A percentile compares a stretch with the other conserved stretches of the same genome.
phyloP scores from a whole-genome alignment of 1,140 invertebrate species.

The roundworm (Caenorhabditis elegans) region DNA sequence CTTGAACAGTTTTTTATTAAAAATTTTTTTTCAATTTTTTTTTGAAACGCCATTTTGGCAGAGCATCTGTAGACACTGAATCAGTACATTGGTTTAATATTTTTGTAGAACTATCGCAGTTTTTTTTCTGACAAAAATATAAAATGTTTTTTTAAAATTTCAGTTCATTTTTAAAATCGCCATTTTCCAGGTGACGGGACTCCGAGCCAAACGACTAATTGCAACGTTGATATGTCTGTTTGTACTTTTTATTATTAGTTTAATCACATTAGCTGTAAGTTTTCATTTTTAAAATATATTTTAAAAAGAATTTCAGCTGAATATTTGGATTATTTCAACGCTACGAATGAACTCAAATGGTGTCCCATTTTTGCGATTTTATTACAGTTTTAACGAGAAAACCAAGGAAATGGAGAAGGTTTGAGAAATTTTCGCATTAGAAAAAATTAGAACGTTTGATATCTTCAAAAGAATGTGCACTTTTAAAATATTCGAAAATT shows the following conservation, averaged over 20 bases:
- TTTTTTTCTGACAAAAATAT: background rate
- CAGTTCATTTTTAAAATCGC: no score
- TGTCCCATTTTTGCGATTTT: background rate
- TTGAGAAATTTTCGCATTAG: background rate
- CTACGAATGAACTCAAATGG: background rate
- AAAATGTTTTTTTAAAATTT: background rate
- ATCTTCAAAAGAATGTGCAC: no score
- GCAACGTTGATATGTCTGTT: background rate
- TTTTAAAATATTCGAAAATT: no score
- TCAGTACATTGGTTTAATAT: no score
- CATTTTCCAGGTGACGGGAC: background rate
- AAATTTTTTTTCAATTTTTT: no score
- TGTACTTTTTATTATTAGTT: background rate
- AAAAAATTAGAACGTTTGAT: no score
- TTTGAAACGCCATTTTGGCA: no score
- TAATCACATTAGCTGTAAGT: background rate
- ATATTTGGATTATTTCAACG: background rate
- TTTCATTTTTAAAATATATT: background rate
- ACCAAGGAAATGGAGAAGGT: background rate
- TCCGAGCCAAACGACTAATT: background rate
- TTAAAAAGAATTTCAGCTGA: background rate
- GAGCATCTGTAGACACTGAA: no score
- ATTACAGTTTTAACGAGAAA: constrained; percentile 16
- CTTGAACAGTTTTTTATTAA: no score
- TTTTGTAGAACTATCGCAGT: no score